Percentiles rank a stretch among this genome's conserved stretches.
phyloP scores from a whole-genome alignment of 37 sponge, comb jelly and placozoan genomes.

The Bolinopsis microptera region DNA sequence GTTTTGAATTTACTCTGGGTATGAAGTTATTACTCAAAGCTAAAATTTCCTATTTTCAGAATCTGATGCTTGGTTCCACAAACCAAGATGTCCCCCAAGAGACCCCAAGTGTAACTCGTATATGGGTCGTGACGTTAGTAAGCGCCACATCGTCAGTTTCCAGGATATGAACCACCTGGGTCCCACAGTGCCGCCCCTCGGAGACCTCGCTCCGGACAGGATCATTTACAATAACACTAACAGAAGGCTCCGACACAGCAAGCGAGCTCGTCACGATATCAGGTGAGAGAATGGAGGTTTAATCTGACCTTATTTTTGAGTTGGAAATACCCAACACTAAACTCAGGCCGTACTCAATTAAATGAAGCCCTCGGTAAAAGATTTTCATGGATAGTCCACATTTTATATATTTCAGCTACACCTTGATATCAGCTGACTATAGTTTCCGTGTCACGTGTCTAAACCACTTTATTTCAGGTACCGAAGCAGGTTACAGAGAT shows the following conservation, averaged over 20 bases:
- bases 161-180: neutral
- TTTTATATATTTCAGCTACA: no score
- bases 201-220: neutral
- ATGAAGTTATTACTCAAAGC: no score
- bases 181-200: neutral
- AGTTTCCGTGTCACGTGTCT: no score
- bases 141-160: neutral
- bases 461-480: neutral
- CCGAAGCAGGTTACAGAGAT: neutral
- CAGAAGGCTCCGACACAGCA: neutral
- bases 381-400: no score
- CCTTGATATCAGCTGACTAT: no score
- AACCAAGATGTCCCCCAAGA: constrained; percentile 1
- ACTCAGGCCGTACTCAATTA: no score
- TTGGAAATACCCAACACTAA: no score
- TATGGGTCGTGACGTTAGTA: neutral
- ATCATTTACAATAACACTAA: neutral
- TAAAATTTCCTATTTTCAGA: neutral
- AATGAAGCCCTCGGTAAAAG: no score
- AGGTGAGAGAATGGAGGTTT: neutral
- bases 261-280: neutral
- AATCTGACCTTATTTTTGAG: no score
- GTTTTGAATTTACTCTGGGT: no score
- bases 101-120: neutral
- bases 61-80: constrained; percentile 56